phyloP scores from a whole-genome alignment of 2,797 vertebrate species.

The Acanthornis magna region DNA sequence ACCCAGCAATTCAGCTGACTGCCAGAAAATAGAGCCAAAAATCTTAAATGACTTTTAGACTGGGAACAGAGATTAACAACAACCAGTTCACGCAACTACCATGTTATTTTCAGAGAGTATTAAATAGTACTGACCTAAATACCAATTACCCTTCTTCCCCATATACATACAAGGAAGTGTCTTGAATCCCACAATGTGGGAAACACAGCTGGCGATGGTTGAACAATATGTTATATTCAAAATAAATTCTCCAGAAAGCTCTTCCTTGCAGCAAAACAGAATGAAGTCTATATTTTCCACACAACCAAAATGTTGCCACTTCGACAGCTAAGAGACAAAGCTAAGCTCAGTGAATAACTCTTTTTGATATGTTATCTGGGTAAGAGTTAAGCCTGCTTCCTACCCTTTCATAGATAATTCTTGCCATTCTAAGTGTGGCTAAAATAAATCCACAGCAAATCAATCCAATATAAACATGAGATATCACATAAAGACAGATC shows the following conservation, averaged over 20 bases:
- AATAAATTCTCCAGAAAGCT: background rate
- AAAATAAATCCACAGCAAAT: background rate
- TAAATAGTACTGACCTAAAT: constrained; percentile 16
- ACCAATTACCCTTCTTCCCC: background rate
- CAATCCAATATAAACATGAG: background rate
- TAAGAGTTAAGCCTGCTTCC: background rate
- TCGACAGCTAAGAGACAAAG: background rate
- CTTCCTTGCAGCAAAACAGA: background rate
- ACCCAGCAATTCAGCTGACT: background rate
- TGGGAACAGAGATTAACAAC: constrained; percentile 21
- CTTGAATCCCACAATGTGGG: background rate
- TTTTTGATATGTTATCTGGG: background rate
- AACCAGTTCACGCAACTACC: background rate
- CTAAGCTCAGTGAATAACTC: background rate
- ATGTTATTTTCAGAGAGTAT: constrained; percentile 8
- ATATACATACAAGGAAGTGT: background rate
- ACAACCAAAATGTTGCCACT: background rate
- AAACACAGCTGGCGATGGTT: background rate
- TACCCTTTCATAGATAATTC: background rate
- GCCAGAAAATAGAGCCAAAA: background rate
- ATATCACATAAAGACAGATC: background rate
- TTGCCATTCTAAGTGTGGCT: background rate
- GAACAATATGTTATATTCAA: background rate
- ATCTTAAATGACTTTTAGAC: background rate
- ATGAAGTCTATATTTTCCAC: background rate